Base-by-base conservation (phyloP, 2,113 vertebrate species). In the Chaetorhynchus papuensis region DNA sequence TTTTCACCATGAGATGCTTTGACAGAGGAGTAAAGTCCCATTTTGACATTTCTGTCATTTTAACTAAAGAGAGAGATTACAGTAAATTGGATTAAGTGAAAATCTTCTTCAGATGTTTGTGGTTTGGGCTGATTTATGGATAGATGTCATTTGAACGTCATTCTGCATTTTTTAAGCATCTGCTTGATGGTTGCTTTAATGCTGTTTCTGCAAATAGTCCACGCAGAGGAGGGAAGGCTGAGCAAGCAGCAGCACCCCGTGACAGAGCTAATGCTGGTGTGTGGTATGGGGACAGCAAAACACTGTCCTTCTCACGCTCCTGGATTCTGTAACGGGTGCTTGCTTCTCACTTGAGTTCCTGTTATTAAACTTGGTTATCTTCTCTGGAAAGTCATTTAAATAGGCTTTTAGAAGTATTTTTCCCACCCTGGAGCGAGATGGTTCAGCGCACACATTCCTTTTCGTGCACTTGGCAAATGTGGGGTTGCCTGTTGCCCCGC, bases 71-170 rank as follows among this genome's bases (percentile, higher is more conserved):
- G 94, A 78, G 88, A 96, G 96, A 97, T 97, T 97, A 95, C 96
- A 93, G 92, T 94, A 95, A 97, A 97, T 96, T 97, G 96, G 94
- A 97, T 97, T 96, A 97, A 97, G 94, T 96, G 96, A 90, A 97
- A 96, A 96, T 96, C 94, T 92, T 97, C 94, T 92, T 97, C 96
- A 96, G 96, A 96, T 97, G 94, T 96, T 96, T 96, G 96, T 96
- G 96, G 96, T 95, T 97, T 96, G 94, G 92, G 90, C 93, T 97
- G 93, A 93, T 96, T 96, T 97, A 97, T 96, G 90, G 96, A 97
- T 97, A 95, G 96, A 96, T 97, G 96, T 97, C 94, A 87, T 77
- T 96, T 96, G 86, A 96, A 96, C 76, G 96, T 96, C 94, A 96
- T 93, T 87, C 69, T 93, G 92, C 93, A 75, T 96, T 95, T 95